These are phyloP conservation scores for Acrobasis suavella DNA, from an alignment of 2,888 invertebrate species.

Conservation along the genomic window DNA sequence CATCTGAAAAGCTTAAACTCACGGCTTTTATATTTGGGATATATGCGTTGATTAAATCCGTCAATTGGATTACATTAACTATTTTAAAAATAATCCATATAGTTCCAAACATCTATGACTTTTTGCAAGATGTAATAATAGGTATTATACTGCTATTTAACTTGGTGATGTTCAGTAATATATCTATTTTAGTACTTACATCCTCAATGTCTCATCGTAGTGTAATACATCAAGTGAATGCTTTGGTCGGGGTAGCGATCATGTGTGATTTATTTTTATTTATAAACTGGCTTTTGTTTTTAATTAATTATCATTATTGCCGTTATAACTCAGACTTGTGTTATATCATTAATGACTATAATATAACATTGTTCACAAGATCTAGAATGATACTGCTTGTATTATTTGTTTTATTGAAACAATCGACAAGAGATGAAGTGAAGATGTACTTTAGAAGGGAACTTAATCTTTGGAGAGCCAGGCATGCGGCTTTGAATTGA, in stretches of 20 bases:
- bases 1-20: neutral
- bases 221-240: neutral
- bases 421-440: slow-evolving; percentile 1
- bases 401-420: slow-evolving; percentile 3
- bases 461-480: slow-evolving; percentile 6
- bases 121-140: neutral
- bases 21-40: neutral
- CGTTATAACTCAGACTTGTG: neutral
- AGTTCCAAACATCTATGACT: neutral
- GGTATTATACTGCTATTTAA: neutral
- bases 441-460: neutral
- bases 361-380: neutral
- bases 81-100: too few relatives aligned
- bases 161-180: neutral
- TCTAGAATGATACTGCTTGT: slow-evolving; percentile 4
- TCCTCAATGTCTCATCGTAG: neutral
- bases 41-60: neutral
- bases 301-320: neutral
- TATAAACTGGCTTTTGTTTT: slow-evolving; percentile 6
- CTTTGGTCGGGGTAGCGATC: neutral
- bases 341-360: neutral
- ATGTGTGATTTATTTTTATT: slow-evolving; percentile 7
- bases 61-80: too few relatives aligned
- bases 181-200: slow-evolving; percentile 1
- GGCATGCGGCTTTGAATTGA: slow-evolving; percentile 6